Percentiles rank a stretch among this genome's conserved stretches.
Evolutionary conservation across 2,888 invertebrate genomes (phyloP).

Genomic region (Drosophila formosana): DNA sequence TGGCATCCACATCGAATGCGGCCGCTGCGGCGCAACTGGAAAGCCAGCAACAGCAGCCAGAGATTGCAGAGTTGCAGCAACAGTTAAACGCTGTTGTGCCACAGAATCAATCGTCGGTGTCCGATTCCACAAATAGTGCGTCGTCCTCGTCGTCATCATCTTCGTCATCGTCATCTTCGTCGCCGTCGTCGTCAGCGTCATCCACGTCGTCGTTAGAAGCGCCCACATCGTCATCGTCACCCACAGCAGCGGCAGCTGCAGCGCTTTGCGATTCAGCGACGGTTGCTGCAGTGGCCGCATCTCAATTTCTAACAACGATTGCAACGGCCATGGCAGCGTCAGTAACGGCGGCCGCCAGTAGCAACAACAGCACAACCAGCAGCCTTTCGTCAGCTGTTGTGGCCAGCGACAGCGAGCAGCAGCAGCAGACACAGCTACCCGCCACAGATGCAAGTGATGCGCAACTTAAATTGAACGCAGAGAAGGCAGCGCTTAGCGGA

Average conservation of each 20-base stretch:
- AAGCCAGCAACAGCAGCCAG: constrained; percentile 68
- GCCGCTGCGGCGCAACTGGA: constrained; percentile 70
- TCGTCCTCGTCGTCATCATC: constrained; percentile 67
- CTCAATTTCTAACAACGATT: constrained; percentile 79
- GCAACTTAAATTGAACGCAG: constrained; percentile 35
- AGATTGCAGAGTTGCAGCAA: constrained; percentile 77
- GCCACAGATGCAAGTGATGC: constrained; percentile 50
- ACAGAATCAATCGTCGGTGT: constrained; percentile 55
- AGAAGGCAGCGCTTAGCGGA: constrained; percentile 31
- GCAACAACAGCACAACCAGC: constrained; percentile 37
- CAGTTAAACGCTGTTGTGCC: constrained; percentile 77
- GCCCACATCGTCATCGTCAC: constrained; percentile 56
- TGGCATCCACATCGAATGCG: constrained; percentile 77
- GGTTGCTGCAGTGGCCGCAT: constrained; percentile 83
- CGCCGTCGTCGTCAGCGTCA: constrained; percentile 64
- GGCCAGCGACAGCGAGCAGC: constrained; percentile 33
- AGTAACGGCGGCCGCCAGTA: constrained; percentile 80
- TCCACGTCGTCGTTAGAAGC: constrained; percentile 54
- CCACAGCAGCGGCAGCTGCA: constrained; percentile 41
- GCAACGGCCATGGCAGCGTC: constrained; percentile 76
- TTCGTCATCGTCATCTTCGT: constrained; percentile 61
- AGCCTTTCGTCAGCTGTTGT: constrained; percentile 48
- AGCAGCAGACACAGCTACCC: constrained; percentile 43
- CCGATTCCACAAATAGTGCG: constrained; percentile 64
- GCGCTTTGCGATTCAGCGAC: constrained; percentile 73